Conservation (phyloP, 2,888 invertebrate species). For the Lingula anatina region DNA sequence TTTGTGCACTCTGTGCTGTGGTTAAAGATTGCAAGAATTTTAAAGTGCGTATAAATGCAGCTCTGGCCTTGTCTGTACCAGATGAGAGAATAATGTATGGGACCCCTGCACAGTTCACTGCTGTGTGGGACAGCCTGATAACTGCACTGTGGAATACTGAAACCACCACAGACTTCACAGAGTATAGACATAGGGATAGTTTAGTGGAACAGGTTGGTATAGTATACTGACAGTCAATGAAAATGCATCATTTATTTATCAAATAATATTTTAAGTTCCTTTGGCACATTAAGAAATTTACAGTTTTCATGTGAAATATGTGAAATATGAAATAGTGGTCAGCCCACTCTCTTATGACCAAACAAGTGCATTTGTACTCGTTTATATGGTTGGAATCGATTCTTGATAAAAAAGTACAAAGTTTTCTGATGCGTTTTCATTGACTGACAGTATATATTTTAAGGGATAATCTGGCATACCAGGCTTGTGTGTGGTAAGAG, state of each 20-base stretch:
- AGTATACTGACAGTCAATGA: too few relatives aligned
- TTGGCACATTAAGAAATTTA: too few relatives aligned
- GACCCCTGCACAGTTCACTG: constrained; percentile 55
- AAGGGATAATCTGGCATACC: neutral
- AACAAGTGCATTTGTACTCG: too few relatives aligned
- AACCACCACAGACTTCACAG: constrained; percentile 73
- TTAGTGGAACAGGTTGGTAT: constrained; percentile 68
- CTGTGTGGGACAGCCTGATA: constrained; percentile 68
- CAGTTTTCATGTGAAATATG: too few relatives aligned
- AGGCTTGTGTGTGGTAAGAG: too few relatives aligned
- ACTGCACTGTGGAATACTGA: constrained; percentile 73
- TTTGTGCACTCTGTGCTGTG: constrained; percentile 62
- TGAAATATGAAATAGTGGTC: too few relatives aligned
- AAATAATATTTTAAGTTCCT: too few relatives aligned
- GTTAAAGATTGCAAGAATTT: constrained; percentile 74
- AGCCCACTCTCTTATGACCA: too few relatives aligned
- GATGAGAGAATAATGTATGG: constrained; percentile 66
- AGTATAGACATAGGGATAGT: constrained; percentile 79
- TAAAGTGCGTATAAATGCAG: constrained; percentile 85
- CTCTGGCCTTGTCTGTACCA: constrained; percentile 65
- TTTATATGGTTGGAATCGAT: too few relatives aligned
- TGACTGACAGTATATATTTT: neutral
- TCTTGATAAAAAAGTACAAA: too few relatives aligned
- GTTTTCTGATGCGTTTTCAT: too few relatives aligned
- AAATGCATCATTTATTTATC: too few relatives aligned